Percentiles rank a stretch among this genome's conserved stretches.
phyloP scores from a whole-genome alignment of 2,113 vertebrate genomes.

The Channa maculata region DNA sequence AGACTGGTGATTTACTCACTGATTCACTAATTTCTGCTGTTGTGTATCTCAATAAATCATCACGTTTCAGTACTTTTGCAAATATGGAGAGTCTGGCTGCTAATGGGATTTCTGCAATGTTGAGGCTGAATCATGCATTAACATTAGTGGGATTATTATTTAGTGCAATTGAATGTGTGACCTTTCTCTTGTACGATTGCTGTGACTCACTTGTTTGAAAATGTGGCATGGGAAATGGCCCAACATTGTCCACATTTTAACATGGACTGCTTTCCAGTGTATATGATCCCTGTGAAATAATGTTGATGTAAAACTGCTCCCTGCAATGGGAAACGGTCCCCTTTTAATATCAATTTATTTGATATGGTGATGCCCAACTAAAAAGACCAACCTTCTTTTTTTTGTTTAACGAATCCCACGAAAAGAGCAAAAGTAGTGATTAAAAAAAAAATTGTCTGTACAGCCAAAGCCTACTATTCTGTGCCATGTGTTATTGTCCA shows the following conservation, averaged over 20 bases:
- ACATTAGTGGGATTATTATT: slow-evolving; percentile 13
- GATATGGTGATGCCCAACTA: neutral
- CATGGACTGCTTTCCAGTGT: neutral
- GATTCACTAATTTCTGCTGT: slow-evolving; percentile 67
- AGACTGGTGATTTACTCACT: slow-evolving; percentile 68
- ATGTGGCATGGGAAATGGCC: slow-evolving; percentile 19
- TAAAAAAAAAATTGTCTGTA: neutral
- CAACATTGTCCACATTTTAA: slow-evolving; percentile 3
- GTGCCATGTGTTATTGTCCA: neutral
- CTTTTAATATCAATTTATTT: slow-evolving; percentile 26
- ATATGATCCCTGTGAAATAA: slow-evolving; percentile 9
- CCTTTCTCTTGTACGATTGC: slow-evolving; percentile 20
- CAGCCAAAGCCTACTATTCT: neutral
- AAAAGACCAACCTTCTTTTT: neutral
- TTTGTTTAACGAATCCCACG: slow-evolving; percentile 13
- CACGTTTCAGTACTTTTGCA: slow-evolving; percentile 38
- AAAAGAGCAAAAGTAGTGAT: slow-evolving; percentile 1
- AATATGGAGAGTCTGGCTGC: slow-evolving; percentile 23
- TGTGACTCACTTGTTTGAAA: slow-evolving; percentile 24
- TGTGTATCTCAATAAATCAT: slow-evolving; percentile 49
- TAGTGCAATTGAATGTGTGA: slow-evolving; percentile 33
- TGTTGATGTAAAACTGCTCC: slow-evolving; percentile 4
- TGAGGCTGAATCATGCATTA: slow-evolving; percentile 39
- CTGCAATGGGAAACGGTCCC: neutral
- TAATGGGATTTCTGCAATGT: slow-evolving; percentile 41